Evolutionary conservation across 2,113 vertebrate genomes (phyloP).

Genomic region (Eublepharis macularius): DNA sequence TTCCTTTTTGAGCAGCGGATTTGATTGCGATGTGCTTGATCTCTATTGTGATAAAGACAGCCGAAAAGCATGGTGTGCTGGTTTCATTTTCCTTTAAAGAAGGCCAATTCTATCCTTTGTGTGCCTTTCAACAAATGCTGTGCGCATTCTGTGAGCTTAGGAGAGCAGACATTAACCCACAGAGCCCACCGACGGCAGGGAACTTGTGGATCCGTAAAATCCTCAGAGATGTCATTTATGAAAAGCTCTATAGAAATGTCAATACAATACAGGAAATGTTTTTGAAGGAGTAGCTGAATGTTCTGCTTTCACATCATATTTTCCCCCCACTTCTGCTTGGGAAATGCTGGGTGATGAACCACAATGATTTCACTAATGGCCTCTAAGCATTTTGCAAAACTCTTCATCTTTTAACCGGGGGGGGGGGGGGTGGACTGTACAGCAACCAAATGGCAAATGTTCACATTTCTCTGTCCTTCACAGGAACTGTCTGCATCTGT

Average conservation of each 20-base stretch:
- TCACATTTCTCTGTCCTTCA: background rate
- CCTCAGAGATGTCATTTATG: constrained; percentile 12
- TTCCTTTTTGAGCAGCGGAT: background rate
- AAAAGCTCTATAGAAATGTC: constrained; percentile 38
- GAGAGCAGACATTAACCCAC: rapidly evolving
- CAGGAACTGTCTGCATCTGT: background rate
- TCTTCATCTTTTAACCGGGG: background rate
- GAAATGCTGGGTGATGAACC: constrained; percentile 32
- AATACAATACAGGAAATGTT: constrained; percentile 21
- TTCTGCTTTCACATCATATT: constrained; percentile 3
- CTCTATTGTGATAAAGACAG: rapidly evolving
- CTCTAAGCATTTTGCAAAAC: constrained; percentile 20
- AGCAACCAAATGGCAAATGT: rapidly evolving
- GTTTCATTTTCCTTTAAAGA: background rate
- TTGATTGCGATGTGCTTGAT: background rate
- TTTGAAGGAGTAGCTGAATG: constrained; percentile 30
- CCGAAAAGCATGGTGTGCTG: rapidly evolving
- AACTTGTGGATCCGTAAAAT: constrained; percentile 8
- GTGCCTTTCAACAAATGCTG: constrained; percentile 1
- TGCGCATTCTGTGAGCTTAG: background rate
- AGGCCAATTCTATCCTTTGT: background rate
- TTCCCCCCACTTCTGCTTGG: background rate
- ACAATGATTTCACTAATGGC: constrained; percentile 1
- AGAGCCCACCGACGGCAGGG: background rate
- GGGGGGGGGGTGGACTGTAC: rapidly evolving